Evolutionary conservation across 2,797 vertebrate species (phyloP), one percentile per base, ranked within the genome.

Genomic region (Tarsius wallacei): DNA sequence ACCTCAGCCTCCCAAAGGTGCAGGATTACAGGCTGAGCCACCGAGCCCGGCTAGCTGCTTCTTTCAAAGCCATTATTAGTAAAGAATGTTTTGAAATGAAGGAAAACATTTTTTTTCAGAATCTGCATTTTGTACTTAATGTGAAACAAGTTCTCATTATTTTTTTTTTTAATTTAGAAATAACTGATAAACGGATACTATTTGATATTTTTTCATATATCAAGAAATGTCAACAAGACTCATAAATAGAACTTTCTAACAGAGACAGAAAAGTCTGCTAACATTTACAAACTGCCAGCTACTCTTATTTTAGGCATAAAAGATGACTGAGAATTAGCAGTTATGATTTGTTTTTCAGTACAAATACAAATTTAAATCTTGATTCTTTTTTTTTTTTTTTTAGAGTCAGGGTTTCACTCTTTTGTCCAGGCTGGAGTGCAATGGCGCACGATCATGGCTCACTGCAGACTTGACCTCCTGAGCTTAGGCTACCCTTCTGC

Each of bases 331-430:
- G 77, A 98, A 97, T 98, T 95, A 98, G 89, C 96, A 97, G 68
- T 71, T 97, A 98, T 80, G 97, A 98, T 97, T 97, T 93, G 61
- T 83, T 98, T 97, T 98, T 98, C 42, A 96, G 74, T 94, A 97
- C 90, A 98, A 97, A 97, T 97, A 97, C 26, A 94, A 64, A 97
- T 98, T 57, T 98, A 42, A 98, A 97, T 95, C 82, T 84, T 97
- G 81, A 91, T 98, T 94, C 84, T 77, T 91, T 98, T 94, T 42
- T 5, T 42, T 42, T 42, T 42, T 42, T 42, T 42, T 42, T 42
- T 42, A 42, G 42, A 42, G 42, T 42, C 42, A 42, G 42, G 3
- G 42, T 42, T 42, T 42, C 42, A 42, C 42, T 42, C 42, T 42
- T 42, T 42, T 42, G 42, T 42, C 5, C 42, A 42, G 42, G 42